A percentile compares a stretch with the other conserved stretches of the same genome.
These are phyloP conservation scores for Ageneiosus marmoratus DNA, from an alignment of 2,113 vertebrate species.

Conservation along the genomic window DNA sequence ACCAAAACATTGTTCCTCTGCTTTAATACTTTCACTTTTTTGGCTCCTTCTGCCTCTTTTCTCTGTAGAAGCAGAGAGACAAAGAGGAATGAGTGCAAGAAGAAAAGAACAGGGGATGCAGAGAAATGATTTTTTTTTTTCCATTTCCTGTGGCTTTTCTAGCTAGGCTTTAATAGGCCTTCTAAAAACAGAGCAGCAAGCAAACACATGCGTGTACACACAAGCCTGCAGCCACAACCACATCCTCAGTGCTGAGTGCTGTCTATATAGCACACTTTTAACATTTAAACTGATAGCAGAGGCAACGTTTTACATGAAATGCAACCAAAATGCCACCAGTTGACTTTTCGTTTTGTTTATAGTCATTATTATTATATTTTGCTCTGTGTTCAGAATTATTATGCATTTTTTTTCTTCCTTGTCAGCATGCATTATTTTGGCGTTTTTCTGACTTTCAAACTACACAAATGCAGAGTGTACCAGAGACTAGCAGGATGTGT, in stretches of 20 bases:
- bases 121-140: slow-evolving; percentile 58
- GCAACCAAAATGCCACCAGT: background rate
- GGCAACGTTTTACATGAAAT: slow-evolving; percentile 9
- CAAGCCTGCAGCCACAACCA: slow-evolving; percentile 62
- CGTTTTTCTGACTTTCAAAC: background rate
- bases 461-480: background rate
- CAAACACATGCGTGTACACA: slow-evolving; percentile 11
- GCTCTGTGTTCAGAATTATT: background rate
- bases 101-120: slow-evolving; percentile 15
- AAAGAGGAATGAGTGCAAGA: slow-evolving; percentile 5
- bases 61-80: background rate
- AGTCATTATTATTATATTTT: too few species aligned
- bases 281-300: slow-evolving; percentile 30
- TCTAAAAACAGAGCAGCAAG: slow-evolving; percentile 58
- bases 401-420: background rate
- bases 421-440: background rate
- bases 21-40: background rate
- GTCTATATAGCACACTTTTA: slow-evolving; percentile 45
- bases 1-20: background rate
- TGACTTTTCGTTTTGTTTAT: background rate
- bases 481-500: background rate
- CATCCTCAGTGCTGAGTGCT: slow-evolving; percentile 67
- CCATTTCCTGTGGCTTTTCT: slow-evolving; percentile 75
- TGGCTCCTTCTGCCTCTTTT: background rate
- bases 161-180: slow-evolving; percentile 46